Evolutionary conservation across 2,888 invertebrate species (phyloP), one percentile per base, ranked within the genome.

Genomic region (Xanthia togata): DNA sequence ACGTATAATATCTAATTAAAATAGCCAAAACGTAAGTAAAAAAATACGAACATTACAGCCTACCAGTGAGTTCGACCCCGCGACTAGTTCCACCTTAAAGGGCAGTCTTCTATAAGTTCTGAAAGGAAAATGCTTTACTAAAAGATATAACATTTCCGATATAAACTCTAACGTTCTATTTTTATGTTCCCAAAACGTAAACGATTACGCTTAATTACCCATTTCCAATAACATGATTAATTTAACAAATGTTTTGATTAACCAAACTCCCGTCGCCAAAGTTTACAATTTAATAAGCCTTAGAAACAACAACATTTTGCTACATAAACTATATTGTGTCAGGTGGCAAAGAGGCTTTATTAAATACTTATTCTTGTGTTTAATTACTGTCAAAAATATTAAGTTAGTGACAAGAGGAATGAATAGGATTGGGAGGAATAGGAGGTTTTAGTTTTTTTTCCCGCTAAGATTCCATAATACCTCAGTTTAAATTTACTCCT

Each of bases 151-250:
- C 9, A 26, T n/a, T 59, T 41, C 8, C 1, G 4, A 23, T 23
- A 26, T 4, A 79, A 53, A 8, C 3, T 26, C 17, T 17, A 3
- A 20, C 14, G 8, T 44, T 73, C 17, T 38, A 26, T 63, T 64
- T 47, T 12, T 14, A n/a, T 23, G 11, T 64, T 53, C 20, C 14
- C 55, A 59, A 68, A 79, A 2, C 38, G 38, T 38, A 38, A 38
- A 47, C 20, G n/a, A 41, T 83, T 31, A 83, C 41, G 20, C 53
- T 47, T 72, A 47, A 72, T 79, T 71, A 79, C 26, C 57, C 26
- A 44, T 73, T 64, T 60, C 53, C 53, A 79, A 65, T 81, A 83
- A 85, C 47, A 76, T 72, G 82, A 85, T 82, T 85, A 82, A 23
- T 41, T 60, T 73, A 63, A 41, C 55, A 71, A 82, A 82, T 85